These are phyloP conservation scores for Irena cyanogastra DNA, from an alignment of 2,113 vertebrate species.

Conservation along the genomic window DNA sequence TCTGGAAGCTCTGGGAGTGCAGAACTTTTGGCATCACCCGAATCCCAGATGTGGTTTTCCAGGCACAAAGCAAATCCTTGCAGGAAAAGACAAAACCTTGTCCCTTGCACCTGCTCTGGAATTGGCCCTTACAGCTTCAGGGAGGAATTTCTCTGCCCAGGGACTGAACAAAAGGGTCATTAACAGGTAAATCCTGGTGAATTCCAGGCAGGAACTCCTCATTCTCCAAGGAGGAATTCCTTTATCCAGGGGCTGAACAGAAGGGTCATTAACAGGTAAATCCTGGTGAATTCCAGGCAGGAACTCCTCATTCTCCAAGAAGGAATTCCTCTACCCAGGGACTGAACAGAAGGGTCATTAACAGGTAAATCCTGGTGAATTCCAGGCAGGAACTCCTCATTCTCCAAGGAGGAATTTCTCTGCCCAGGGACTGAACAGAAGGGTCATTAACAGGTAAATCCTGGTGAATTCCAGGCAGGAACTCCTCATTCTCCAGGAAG, in stretches of 20 bases:
- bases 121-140: background rate
- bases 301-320: background rate
- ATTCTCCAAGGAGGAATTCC: too few relatives aligned
- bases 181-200: background rate
- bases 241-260: too few relatives aligned
- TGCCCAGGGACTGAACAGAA: background rate
- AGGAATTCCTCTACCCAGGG: background rate
- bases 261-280: background rate
- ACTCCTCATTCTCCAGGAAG: background rate
- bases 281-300: background rate
- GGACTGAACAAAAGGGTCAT: rapidly evolving
- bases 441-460: background rate
- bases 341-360: rapidly evolving
- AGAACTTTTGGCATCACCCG: background rate
- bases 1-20: background rate
- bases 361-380: background rate
- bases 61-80: background rate
- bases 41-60: background rate
- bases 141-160: background rate
- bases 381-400: background rate
- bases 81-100: background rate
- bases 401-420: background rate
- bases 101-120: background rate
- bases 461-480: background rate
- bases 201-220: background rate